Base-by-base conservation (phyloP, 2,113 vertebrate genomes). In the Meriones unguiculatus region DNA sequence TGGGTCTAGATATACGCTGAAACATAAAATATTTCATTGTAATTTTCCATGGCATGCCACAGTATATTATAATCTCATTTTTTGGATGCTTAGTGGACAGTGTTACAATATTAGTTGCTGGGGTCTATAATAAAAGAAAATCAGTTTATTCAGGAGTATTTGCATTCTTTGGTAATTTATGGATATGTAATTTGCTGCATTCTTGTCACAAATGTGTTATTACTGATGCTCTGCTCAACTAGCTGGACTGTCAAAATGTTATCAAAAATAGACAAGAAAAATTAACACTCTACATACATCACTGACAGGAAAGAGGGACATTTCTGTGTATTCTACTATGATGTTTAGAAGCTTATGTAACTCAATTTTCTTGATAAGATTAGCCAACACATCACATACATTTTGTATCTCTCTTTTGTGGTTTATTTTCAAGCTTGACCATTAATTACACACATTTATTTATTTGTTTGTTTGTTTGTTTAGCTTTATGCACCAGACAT, bases 211-310 rank as follows among this genome's bases (percentile, higher is more conserved):
- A n/a, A 76, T 85, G 52, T 87, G 28, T 70, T 88, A 75, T n/a
- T 87, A 59, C n/a, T 90, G 28, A 67, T 92, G 46, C 72, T 62
- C 10, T 90, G 22, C 69, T 57, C 76, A 92, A 46, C 2, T 69
- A 93, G 7, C 25, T 77, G 67, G 50, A 81, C 5, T 93, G 38
- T 32, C 67, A 52, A 80, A 94, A 93, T 41, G 4, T 72, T 76
- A 93, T 25, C n/a, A 67, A 87, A 88, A 96, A 35, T 57, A 89
- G 0, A 14, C 64, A 32, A 80, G 17, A 41, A 91, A 95, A 94
- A 94, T 69, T 87, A 70, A 41, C 35, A 94, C 70, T 9, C 35
- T 65, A 46, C 62, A 11, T 11, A 41, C 2, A 59, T 9, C 1
- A 81, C 25, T 81, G 54, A 85, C 14, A 87, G 59, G 8, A 73